Percentiles rank a stretch among this genome's conserved stretches.
phyloP scores from a whole-genome alignment of 2,888 invertebrate genomes.

The Aphrophora alni region DNA sequence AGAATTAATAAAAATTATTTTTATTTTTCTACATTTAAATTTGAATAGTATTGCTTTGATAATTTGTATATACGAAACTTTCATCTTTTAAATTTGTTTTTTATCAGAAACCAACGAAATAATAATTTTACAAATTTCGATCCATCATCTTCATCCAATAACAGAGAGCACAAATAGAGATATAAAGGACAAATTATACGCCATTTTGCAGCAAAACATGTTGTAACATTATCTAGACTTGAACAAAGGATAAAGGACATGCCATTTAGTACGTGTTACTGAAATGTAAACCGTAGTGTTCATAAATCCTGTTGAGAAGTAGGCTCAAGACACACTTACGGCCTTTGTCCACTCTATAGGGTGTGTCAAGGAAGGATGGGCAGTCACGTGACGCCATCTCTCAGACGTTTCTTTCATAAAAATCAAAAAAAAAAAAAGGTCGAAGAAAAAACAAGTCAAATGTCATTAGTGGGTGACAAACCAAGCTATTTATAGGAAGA shows the following conservation, averaged over 20 bases:
- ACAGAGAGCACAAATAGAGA: too few relatives aligned
- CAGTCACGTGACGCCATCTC: neutral
- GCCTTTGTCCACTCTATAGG: neutral
- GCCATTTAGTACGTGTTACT: neutral
- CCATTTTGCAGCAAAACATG: too few relatives aligned
- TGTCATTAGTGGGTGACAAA: neutral
- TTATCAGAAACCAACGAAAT: too few relatives aligned
- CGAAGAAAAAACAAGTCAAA: neutral
- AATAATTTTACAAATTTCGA: too few relatives aligned
- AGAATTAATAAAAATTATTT: too few relatives aligned
- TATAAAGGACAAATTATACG: too few relatives aligned
- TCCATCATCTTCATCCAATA: too few relatives aligned
- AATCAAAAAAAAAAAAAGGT: neutral
- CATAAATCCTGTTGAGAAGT: neutral
- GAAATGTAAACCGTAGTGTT: neutral
- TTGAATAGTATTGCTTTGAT: too few relatives aligned
- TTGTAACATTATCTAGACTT: neutral
- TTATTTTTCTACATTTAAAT: too few relatives aligned
- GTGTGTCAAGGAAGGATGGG: neutral
- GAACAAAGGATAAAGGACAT: neutral
- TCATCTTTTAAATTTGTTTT: too few relatives aligned
- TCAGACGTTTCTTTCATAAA: neutral
- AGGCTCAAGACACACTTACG: neutral
- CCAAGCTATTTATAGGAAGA: neutral
- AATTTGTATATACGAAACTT: too few relatives aligned